Evolutionary conservation across 2,888 invertebrate genomes (phyloP), one percentile per base, ranked within the genome.

Genomic region (Iphiclides podalirius): DNA sequence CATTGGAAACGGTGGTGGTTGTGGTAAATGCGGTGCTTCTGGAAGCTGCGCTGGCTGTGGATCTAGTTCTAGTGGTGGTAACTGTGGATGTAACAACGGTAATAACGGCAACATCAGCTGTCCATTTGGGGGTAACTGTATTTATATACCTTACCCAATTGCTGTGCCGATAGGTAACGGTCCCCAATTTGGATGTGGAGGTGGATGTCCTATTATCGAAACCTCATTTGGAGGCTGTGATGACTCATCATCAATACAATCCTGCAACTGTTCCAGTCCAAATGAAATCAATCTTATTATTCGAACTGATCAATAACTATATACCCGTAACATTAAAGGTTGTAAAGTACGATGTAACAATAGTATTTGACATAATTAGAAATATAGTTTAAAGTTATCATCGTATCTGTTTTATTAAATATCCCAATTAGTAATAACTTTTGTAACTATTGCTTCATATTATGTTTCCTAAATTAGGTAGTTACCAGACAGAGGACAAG

Each of bases 101-200:
- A 26, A 31, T 14, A 39, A 47, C 9, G 36, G 34, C 12, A 28
- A 20, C n/a, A 36, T 28, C 14, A 17, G 41, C 1, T 35, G 31
- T 14, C 37, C 45, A 11, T 43, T 38, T 34, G 33, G 46, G 7
- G 16, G 33, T n/a, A 44, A 46, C 12, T 52, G 46, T 17, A 54
- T 50, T 8, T 63, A 54, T 34, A 52, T 60, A 3, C 60, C 64
- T 1, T 56, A 57, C 34, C 61, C 64, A 0, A 53, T 63, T 13
- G 52, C 58, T 11, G 48, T 61, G 12, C 60, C 61, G 1, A 45
- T 51, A 7, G 36, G 45, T 4, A 38, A 34, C 38, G 28, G 46
- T 14, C 36, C 49, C 4, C 34, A 41, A 39, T 20, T 34, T 8
- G 23, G 28, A 13, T 49, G 39, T 11, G 34, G 40, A 0, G 31